phyloP scores from a whole-genome alignment of 2,113 vertebrate species.

The Ophiodon elongatus region DNA sequence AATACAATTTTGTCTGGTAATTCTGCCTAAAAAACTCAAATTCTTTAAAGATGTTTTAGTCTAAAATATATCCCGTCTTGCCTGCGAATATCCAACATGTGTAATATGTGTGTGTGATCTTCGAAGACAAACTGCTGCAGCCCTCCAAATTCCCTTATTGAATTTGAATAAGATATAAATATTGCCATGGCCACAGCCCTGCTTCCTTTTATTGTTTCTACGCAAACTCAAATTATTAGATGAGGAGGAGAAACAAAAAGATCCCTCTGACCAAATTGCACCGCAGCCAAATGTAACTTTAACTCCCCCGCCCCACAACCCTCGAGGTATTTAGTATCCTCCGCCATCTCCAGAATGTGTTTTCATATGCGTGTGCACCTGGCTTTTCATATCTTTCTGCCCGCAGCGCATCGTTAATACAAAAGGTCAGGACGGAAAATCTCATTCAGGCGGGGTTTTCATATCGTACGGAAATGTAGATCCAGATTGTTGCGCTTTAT shows the following conservation, averaged over 20 bases:
- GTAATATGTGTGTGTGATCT: neutral
- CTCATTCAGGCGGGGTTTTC: slow-evolving; percentile 18
- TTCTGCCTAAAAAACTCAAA: too few relatives aligned
- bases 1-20: too few relatives aligned
- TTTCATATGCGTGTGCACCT: neutral
- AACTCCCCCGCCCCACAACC: neutral
- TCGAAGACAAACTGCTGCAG: neutral
- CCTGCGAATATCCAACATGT: neutral
- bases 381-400: slow-evolving; percentile 4
- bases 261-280: neutral
- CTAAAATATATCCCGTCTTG: too few relatives aligned
- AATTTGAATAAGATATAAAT: neutral
- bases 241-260: neutral
- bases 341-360: neutral
- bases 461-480: slow-evolving; percentile 29
- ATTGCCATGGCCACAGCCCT: neutral
- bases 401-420: neutral
- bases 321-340: neutral
- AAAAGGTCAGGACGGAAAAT: slow-evolving; percentile 18
- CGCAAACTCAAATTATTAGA: neutral
- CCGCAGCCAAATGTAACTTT: neutral
- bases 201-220: neutral
- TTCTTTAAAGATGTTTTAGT: too few relatives aligned
- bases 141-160: neutral
- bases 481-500: slow-evolving; percentile 29